Conservation (phyloP, 2,113 vertebrate species). For the Sminthopsis crassicaudata region DNA sequence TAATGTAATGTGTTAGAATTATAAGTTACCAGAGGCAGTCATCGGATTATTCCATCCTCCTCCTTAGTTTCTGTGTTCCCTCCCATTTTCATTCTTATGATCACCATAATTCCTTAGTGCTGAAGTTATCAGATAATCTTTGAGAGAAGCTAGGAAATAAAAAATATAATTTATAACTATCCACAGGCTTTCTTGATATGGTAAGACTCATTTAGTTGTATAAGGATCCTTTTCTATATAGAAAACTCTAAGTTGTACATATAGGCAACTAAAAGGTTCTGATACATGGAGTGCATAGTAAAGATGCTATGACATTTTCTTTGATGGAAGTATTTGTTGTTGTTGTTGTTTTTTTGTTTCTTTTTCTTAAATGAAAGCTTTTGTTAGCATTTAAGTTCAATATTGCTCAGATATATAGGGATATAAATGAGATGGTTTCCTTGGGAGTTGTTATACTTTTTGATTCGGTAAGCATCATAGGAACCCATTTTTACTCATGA, state of each 20-base stretch:
- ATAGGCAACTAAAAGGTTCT: slow-evolving; percentile 35
- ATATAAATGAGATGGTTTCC: not conserved
- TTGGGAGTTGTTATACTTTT: not conserved
- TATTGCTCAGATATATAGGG: not conserved
- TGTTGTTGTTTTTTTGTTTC: not conserved
- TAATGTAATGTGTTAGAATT: slow-evolving; percentile 23
- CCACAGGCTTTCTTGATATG: slow-evolving; percentile 18
- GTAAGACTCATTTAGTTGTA: slow-evolving; percentile 56
- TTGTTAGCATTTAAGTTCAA: slow-evolving; percentile 9
- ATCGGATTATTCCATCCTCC: slow-evolving; percentile 44
- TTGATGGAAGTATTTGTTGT: not conserved
- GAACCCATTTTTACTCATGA: not conserved
- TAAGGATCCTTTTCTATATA: not conserved
- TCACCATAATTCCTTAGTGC: slow-evolving; percentile 5
- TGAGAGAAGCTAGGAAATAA: slow-evolving; percentile 49
- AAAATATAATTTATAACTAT: slow-evolving; percentile 51
- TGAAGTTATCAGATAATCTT: not conserved
- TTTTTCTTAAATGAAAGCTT: not conserved
- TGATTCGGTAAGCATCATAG: slow-evolving; percentile 10
- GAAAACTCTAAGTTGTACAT: not conserved
- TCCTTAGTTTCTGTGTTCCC: not conserved
- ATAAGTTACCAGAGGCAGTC: slow-evolving; percentile 53
- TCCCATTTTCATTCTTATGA: slow-evolving; percentile 22
- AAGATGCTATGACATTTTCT: not conserved
- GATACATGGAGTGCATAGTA: slow-evolving; percentile 20